Conservation (phyloP, 2,113 vertebrate genomes). For the Epinephelus cyanopodus region DNA sequence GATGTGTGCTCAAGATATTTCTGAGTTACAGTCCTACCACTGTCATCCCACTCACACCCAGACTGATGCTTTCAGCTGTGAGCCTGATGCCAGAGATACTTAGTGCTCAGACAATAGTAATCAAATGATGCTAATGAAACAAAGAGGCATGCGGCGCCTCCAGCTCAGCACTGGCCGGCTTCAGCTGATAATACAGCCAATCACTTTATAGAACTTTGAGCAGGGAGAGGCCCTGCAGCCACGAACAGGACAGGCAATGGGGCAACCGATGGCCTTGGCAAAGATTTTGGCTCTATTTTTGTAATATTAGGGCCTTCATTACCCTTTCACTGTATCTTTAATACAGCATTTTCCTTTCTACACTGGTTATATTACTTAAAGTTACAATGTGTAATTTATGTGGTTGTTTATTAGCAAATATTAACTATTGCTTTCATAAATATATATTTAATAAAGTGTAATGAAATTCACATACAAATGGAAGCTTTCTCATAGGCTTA, state of each 20-base stretch:
- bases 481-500: too few relatives aligned
- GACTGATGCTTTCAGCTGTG: slow-evolving; percentile 39
- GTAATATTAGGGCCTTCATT: not conserved
- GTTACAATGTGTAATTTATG: too few relatives aligned
- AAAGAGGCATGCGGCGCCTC: slow-evolving; percentile 33
- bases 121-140: slow-evolving; percentile 67
- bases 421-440: too few relatives aligned
- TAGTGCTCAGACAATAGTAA: slow-evolving; percentile 36
- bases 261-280: not conserved
- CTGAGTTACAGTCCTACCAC: slow-evolving; percentile 35
- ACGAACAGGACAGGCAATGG: not conserved
- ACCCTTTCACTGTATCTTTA: not conserved
- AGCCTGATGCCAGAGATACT: slow-evolving; percentile 45
- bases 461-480: too few relatives aligned
- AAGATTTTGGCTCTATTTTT: not conserved
- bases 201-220: slow-evolving; percentile 27
- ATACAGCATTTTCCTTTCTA: not conserved
- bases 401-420: too few relatives aligned
- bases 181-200: slow-evolving; percentile 32
- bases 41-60: slow-evolving; percentile 52
- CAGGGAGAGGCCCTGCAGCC: not conserved
- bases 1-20: slow-evolving; percentile 8
- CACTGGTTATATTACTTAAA: not conserved
- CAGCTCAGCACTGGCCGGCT: not conserved
- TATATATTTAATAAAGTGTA: too few relatives aligned